Conservation (phyloP, 1,140 invertebrate species). For the Neuroterus valhalla region DNA sequence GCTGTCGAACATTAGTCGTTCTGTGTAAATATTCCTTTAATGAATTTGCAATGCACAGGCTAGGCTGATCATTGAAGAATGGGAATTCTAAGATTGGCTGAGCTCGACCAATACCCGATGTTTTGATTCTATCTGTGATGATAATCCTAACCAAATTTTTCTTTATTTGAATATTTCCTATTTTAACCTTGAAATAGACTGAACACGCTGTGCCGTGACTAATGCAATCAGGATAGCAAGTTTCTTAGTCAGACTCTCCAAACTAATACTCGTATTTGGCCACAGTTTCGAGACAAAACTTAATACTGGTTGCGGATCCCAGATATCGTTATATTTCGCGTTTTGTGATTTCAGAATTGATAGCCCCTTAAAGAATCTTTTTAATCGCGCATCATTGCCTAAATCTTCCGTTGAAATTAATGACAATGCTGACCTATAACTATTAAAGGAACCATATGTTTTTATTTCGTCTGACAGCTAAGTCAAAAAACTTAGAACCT, state of each 20-base stretch:
- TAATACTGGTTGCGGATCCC: background rate
- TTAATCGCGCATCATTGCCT: background rate
- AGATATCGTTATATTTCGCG: background rate
- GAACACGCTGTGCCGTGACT: too few relatives aligned
- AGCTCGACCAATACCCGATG: too few relatives aligned
- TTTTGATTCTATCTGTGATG: too few relatives aligned
- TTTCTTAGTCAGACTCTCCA: background rate
- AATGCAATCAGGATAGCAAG: background rate
- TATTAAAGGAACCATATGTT: slow-evolving; percentile 6
- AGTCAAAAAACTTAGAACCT: slow-evolving; percentile 36
- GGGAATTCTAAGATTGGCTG: too few relatives aligned
- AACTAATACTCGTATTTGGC: background rate
- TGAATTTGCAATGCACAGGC: too few relatives aligned
- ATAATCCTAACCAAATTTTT: too few relatives aligned
- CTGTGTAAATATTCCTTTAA: too few relatives aligned
- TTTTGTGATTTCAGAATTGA: background rate
- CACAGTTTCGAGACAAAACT: background rate
- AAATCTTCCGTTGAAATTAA: slow-evolving; percentile 28
- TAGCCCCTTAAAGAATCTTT: background rate
- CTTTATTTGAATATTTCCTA: too few relatives aligned
- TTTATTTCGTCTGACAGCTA: background rate
- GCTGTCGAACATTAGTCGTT: too few relatives aligned
- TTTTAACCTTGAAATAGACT: too few relatives aligned
- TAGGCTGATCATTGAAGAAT: too few relatives aligned
- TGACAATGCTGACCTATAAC: slow-evolving; percentile 30